Percentiles rank a stretch among this genome's conserved stretches.
Conservation (phyloP, 2,888 invertebrate species). For the Colostygia pectinataria region DNA sequence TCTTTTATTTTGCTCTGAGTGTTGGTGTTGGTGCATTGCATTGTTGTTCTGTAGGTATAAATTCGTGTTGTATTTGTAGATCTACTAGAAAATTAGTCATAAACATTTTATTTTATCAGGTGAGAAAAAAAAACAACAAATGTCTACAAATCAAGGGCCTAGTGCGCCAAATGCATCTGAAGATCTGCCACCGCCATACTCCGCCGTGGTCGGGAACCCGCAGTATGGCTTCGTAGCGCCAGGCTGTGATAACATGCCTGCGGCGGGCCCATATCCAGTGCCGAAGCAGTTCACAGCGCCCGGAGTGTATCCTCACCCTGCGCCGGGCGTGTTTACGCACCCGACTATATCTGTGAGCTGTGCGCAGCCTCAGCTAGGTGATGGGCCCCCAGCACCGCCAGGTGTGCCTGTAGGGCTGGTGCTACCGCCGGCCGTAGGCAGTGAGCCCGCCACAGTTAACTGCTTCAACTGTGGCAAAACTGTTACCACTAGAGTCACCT, state of each 20-base stretch:
- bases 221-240: constrained; percentile 66
- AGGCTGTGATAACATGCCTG: constrained; percentile 32
- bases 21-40: too few species aligned
- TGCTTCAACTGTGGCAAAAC: constrained; percentile 75
- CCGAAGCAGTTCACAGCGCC: constrained; percentile 69
- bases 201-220: constrained; percentile 70
- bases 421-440: constrained; percentile 68
- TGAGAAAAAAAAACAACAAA: constrained; percentile 2
- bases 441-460: constrained; percentile 71
- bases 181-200: constrained; percentile 76
- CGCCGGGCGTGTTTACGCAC: constrained; percentile 61
- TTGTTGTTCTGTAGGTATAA: too few species aligned
- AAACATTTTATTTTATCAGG: neutral
- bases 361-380: constrained; percentile 55
- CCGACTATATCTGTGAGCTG: constrained; percentile 57
- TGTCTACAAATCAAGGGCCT: constrained; percentile 42
- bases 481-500: constrained; percentile 74
- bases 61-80: too few species aligned
- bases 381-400: constrained; percentile 49
- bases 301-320: constrained; percentile 64
- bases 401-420: constrained; percentile 64
- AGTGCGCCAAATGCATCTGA: constrained; percentile 57
- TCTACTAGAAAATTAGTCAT: neutral
- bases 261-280: constrained; percentile 44
- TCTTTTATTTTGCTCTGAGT: too few species aligned